Conservation (phyloP, 1,140 invertebrate genomes). For the Pseudomyrmex sp. region DNA sequence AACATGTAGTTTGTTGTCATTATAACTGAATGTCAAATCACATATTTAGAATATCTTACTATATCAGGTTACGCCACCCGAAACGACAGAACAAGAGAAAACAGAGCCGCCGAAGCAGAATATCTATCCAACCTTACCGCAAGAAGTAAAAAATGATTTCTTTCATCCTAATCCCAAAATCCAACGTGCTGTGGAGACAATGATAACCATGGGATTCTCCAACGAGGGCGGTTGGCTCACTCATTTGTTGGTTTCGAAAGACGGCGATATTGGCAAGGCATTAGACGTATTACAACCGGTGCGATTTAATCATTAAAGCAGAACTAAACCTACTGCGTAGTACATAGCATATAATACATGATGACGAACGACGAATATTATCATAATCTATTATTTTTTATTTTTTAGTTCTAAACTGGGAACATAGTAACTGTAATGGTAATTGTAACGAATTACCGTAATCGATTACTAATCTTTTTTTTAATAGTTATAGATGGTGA, state of each 20-base stretch:
- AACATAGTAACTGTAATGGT: no score
- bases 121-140: conserved; percentile 74
- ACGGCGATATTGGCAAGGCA: conserved; percentile 90
- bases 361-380: not conserved
- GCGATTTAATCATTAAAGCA: not conserved
- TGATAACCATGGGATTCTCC: conserved; percentile 93
- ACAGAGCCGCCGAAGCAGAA: conserved; percentile 8
- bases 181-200: conserved; percentile 87
- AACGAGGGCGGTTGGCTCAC: conserved; percentile 89
- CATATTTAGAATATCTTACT: conserved; percentile 18
- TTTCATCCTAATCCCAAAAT: conserved; percentile 87
- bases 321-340: conserved; percentile 2
- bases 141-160: conserved; percentile 44
- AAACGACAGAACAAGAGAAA: conserved; percentile 15
- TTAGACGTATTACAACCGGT: conserved; percentile 87
- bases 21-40: not conserved
- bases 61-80: conserved; percentile 48
- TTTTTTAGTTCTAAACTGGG: no score
- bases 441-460: no score
- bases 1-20: not conserved
- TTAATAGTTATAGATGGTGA: no score
- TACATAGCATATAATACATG: not conserved
- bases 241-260: conserved; percentile 85
- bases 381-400: not conserved
- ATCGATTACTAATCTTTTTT: no score